A percentile compares a stretch with the other conserved stretches of the same genome.
phyloP scores from a whole-genome alignment of 2,888 invertebrate species.

The Zhuqinia jingwanae region DNA sequence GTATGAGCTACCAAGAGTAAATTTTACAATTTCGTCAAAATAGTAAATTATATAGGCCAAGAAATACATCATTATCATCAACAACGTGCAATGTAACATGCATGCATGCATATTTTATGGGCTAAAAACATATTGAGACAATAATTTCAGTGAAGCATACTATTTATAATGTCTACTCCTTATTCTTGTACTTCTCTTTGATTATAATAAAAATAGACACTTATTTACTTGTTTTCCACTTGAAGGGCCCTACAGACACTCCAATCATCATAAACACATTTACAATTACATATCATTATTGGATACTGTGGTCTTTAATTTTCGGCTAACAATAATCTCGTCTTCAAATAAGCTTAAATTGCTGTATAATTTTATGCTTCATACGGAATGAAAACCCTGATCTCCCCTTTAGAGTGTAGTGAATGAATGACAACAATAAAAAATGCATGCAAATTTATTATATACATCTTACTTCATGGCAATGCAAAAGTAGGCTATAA shows the following conservation, averaged over 20 bases:
- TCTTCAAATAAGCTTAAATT: too few relatives aligned
- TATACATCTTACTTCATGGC: too few relatives aligned
- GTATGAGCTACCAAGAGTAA: neutral
- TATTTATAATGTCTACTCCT: too few relatives aligned
- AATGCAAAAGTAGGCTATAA: too few relatives aligned
- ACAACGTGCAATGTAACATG: too few relatives aligned
- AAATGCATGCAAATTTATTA: too few relatives aligned
- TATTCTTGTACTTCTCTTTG: too few relatives aligned
- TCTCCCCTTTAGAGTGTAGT: constrained; percentile 1
- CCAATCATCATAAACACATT: neutral
- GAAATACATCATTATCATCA: too few relatives aligned
- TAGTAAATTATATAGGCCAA: constrained; percentile 1
- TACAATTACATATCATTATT: neutral
- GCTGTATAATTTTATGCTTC: neutral
- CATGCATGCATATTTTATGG: too few relatives aligned
- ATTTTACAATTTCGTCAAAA: neutral
- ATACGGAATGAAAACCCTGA: neutral
- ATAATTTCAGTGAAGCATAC: neutral
- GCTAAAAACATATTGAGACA: neutral
- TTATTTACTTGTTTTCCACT: constrained; percentile 14
- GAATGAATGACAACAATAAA: too few relatives aligned
- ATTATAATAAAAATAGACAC: neutral
- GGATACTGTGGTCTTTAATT: too few relatives aligned
- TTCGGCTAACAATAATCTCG: too few relatives aligned
- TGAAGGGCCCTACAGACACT: neutral